phyloP scores from a whole-genome alignment of 1,140 invertebrate genomes.

The Chlorops oryzae region DNA sequence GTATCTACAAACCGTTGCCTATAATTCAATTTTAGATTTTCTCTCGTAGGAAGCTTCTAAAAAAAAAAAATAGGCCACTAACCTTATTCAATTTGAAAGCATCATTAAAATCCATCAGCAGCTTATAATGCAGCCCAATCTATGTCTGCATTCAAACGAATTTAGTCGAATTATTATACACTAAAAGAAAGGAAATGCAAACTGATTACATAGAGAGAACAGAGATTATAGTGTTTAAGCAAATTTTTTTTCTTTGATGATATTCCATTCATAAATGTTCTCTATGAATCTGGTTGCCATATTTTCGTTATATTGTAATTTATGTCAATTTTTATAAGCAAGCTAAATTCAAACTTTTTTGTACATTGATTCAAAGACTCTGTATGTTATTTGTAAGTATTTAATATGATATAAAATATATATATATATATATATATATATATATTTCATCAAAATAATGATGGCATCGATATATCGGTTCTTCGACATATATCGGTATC shows the following conservation, averaged over 20 bases:
- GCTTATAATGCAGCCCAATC: too few relatives aligned
- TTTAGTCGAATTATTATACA: conserved; percentile 23
- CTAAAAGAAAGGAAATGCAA: too few relatives aligned
- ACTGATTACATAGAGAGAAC: too few relatives aligned
- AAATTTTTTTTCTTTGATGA: background rate
- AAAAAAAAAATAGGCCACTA: too few relatives aligned
- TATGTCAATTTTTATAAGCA: background rate
- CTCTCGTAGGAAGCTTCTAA: too few relatives aligned
- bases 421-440: background rate
- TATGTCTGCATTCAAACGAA: conserved; percentile 22
- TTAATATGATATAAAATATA: background rate
- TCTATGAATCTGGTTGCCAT: conserved; percentile 17
- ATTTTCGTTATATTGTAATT: conserved; percentile 8
- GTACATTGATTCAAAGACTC: background rate
- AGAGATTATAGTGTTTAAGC: background rate
- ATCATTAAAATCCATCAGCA: too few relatives aligned
- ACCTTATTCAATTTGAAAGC: too few relatives aligned
- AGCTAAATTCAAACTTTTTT: background rate
- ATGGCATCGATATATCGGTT: conserved; percentile 34
- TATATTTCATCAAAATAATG: background rate
- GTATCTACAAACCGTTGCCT: too few relatives aligned
- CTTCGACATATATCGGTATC: conserved; percentile 13
- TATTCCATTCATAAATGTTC: conserved; percentile 21
- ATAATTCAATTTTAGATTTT: too few relatives aligned
- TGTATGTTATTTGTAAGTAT: background rate